phyloP scores from a whole-genome alignment of 2,797 vertebrate genomes.

The Toxotes lorentzi region DNA sequence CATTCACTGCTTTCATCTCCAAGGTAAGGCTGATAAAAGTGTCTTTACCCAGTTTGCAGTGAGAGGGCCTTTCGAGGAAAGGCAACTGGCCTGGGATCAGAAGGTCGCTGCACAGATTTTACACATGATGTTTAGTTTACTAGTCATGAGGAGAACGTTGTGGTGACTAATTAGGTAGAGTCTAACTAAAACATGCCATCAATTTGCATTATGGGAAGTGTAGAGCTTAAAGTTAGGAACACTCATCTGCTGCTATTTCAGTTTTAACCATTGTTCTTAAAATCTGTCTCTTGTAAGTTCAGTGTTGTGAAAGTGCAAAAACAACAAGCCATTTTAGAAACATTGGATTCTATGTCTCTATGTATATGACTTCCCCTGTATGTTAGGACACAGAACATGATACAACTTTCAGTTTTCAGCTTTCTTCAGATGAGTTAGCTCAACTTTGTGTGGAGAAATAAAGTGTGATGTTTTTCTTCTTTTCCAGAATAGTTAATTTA shows the following conservation, averaged over 20 bases:
- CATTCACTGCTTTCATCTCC: slow-evolving; percentile 39
- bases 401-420: background rate
- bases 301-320: background rate
- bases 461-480: background rate
- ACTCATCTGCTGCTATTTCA: background rate
- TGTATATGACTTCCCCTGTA: background rate
- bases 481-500: background rate
- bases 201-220: background rate
- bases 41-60: slow-evolving; percentile 23
- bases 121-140: background rate
- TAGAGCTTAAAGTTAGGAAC: background rate
- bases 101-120: slow-evolving; percentile 13
- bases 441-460: background rate
- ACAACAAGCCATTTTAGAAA: background rate
- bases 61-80: slow-evolving; percentile 19
- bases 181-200: background rate
- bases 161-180: background rate
- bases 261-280: background rate
- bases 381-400: background rate
- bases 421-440: background rate
- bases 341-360: background rate
- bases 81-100: slow-evolving; percentile 17
- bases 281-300: background rate
- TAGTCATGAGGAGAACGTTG: background rate
- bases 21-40: slow-evolving; percentile 32